Conservation (phyloP, 1,140 invertebrate species). For the Spodoptera frugiperda region DNA sequence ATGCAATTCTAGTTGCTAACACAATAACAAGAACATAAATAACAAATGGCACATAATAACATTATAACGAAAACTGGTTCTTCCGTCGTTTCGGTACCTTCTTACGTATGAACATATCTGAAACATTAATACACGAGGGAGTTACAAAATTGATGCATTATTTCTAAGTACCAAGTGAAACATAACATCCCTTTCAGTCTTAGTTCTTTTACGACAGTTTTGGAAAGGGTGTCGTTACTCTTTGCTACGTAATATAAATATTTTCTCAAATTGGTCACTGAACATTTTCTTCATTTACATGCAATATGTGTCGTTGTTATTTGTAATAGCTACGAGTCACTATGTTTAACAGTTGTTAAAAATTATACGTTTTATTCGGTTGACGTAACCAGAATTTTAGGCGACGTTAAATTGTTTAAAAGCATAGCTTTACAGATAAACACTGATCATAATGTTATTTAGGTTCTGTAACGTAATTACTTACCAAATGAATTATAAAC, state of each 20-base stretch:
- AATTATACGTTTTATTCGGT: background rate
- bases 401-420: background rate
- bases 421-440: background rate
- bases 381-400: no score
- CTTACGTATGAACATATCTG: background rate
- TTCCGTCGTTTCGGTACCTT: conserved; percentile 14
- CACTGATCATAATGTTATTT: background rate
- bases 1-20: background rate
- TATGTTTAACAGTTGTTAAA: background rate
- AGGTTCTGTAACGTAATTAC: background rate
- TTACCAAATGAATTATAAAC: conserved; percentile 22
- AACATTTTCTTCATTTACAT: background rate
- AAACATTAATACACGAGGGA: conserved; percentile 5
- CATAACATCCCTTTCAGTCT: conserved; percentile 1
- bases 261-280: background rate
- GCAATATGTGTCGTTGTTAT: background rate
- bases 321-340: background rate
- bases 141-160: conserved; percentile 23
- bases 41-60: background rate
- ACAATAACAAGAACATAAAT: background rate
- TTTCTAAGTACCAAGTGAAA: background rate
- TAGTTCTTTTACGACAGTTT: background rate
- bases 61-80: background rate
- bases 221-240: no score
- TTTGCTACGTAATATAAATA: background rate